Evolutionary conservation across 1,140 invertebrate genomes (phyloP).

Genomic region (Leptoteleia sp.): DNA sequence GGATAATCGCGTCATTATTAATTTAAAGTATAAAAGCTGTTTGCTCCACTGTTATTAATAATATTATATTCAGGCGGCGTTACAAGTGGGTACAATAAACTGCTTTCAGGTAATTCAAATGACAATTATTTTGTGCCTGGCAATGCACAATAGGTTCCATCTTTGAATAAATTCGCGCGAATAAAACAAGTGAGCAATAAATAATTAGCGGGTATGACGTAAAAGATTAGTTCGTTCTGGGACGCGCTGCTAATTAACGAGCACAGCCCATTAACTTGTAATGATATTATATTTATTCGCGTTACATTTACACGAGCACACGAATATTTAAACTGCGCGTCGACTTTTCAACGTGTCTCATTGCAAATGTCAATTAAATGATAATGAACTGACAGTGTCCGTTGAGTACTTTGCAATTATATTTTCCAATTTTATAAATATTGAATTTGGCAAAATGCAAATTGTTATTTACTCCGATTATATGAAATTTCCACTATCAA

Average conservation of each 20-base stretch:
- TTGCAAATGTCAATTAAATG: conserved; percentile 2
- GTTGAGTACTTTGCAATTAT: not conserved
- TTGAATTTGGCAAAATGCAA: not conserved
- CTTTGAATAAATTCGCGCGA: conserved; percentile 41
- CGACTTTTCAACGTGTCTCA: not conserved
- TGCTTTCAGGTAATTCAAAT: conserved; percentile 26
- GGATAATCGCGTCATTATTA: conserved; percentile 31
- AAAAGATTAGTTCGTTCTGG: conserved; percentile 28
- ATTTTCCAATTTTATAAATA: not conserved
- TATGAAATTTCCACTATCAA: too few relatives aligned
- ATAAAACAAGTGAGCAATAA: conserved; percentile 47
- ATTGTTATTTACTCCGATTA: too few relatives aligned
- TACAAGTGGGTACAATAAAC: conserved; percentile 29
- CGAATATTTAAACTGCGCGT: not conserved
- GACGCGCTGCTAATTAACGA: conserved; percentile 29
- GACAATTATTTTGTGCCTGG: conserved; percentile 24
- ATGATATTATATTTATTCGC: conserved; percentile 25
- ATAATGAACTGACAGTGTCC: not conserved
- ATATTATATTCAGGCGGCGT: conserved; percentile 32
- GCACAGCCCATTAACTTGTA: conserved; percentile 9
- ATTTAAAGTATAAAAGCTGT: conserved; percentile 35
- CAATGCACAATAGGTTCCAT: conserved; percentile 27
- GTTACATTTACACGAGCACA: conserved; percentile 1
- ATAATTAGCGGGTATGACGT: conserved; percentile 31
- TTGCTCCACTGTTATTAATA: conserved; percentile 36